phyloP scores from a whole-genome alignment of 2,888 invertebrate species.

The Microctonus brassicae region DNA sequence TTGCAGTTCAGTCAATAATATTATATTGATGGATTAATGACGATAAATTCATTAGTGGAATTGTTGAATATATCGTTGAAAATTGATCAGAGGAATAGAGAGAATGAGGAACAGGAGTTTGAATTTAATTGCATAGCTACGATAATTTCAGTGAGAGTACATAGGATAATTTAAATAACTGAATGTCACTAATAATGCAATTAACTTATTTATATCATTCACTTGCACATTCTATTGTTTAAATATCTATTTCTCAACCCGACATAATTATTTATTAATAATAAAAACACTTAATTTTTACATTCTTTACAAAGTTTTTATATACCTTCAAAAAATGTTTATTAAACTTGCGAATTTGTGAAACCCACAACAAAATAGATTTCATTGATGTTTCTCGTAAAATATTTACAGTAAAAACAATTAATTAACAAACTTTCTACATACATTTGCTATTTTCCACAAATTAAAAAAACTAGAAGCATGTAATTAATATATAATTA shows the following conservation, averaged over 20 bases:
- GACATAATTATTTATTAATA: too few species aligned
- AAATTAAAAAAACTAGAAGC: neutral
- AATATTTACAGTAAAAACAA: neutral
- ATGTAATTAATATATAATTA: neutral
- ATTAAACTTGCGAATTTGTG: too few species aligned
- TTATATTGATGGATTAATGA: neutral
- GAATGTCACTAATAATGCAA: slow-evolving; percentile 23
- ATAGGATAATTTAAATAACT: slow-evolving; percentile 29
- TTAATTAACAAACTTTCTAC: neutral
- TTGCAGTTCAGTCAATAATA: neutral
- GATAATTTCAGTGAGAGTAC: slow-evolving; percentile 26
- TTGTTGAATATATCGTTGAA: slow-evolving; percentile 20
- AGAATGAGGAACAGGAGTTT: slow-evolving; percentile 7
- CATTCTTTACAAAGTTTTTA: too few species aligned
- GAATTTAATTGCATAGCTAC: slow-evolving; percentile 25
- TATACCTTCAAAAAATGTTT: too few species aligned
- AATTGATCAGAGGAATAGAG: slow-evolving; percentile 16
- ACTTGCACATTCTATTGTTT: neutral
- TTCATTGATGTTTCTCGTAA: too few species aligned
- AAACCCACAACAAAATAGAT: too few species aligned
- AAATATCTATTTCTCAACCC: neutral
- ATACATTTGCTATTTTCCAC: neutral
- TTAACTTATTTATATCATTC: slow-evolving; percentile 49
- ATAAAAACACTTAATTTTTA: too few species aligned
- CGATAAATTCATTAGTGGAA: slow-evolving; percentile 18